phyloP scores from a whole-genome alignment of 2,888 invertebrate species.

The Selenia dentaria region DNA sequence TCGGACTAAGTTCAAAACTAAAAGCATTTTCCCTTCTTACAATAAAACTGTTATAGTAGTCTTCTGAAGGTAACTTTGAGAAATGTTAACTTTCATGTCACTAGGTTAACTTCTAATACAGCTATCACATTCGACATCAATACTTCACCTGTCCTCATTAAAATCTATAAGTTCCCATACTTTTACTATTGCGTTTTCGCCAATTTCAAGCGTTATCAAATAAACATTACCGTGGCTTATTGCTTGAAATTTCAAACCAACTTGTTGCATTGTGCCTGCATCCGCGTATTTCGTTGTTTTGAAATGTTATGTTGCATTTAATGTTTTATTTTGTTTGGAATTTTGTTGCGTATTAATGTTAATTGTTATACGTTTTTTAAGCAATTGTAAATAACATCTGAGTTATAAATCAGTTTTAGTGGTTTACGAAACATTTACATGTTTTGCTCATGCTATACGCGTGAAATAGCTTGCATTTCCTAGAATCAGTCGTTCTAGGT shows the following conservation, averaged over 20 bases:
- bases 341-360: constrained; percentile 20
- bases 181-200: constrained; percentile 12
- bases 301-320: constrained; percentile 16
- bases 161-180: constrained; percentile 12
- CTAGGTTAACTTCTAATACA: constrained; percentile 13
- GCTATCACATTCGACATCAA: constrained; percentile 22
- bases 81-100: too few relatives aligned
- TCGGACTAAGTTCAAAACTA: too few relatives aligned
- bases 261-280: constrained; percentile 14
- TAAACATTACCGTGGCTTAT: constrained; percentile 21
- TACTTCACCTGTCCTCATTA: constrained; percentile 8
- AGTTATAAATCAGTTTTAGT: neutral
- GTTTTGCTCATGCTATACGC: neutral
- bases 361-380: constrained; percentile 16
- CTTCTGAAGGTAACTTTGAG: too few relatives aligned
- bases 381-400: constrained; percentile 5
- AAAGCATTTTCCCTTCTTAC: too few relatives aligned
- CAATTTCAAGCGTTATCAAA: constrained; percentile 21
- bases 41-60: too few relatives aligned
- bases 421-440: neutral
- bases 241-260: constrained; percentile 21
- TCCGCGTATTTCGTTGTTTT: constrained; percentile 17
- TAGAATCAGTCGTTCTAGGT: constrained; percentile 8
- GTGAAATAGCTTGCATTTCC: constrained; percentile 4
- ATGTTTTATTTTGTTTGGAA: constrained; percentile 14